These are phyloP conservation scores for Leucoptera coffeella DNA, from an alignment of 2,888 invertebrate species.

Conservation along the genomic window DNA sequence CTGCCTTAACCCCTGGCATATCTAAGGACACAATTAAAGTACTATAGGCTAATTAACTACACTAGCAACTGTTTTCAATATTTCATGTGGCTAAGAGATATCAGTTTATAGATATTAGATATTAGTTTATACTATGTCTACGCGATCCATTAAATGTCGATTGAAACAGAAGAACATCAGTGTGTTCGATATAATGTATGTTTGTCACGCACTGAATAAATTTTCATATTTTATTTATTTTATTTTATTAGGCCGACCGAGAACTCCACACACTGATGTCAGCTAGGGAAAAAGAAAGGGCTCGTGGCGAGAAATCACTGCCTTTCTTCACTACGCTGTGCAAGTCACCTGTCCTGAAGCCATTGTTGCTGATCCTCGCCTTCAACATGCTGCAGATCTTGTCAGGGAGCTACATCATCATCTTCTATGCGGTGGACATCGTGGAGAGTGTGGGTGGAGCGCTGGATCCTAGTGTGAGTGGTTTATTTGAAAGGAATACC, in stretches of 20 bases:
- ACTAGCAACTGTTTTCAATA: too few relatives aligned
- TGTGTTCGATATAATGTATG: too few relatives aligned
- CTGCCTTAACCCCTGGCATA: too few relatives aligned
- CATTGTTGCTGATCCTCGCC: constrained; percentile 63
- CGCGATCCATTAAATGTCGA: too few relatives aligned
- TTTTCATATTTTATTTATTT: constrained; percentile 12
- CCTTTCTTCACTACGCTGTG: constrained; percentile 48
- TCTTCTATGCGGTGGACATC: constrained; percentile 74
- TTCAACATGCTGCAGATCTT: constrained; percentile 69
- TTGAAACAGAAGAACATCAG: too few relatives aligned
- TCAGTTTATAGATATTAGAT: too few relatives aligned
- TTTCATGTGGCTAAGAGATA: too few relatives aligned
- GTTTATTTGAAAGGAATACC: too few relatives aligned
- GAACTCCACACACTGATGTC: constrained; percentile 59
- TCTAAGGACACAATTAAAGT: too few relatives aligned
- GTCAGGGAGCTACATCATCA: constrained; percentile 70
- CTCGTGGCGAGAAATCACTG: constrained; percentile 29
- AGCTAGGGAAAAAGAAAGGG: constrained; percentile 54
- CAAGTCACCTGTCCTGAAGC: constrained; percentile 61
- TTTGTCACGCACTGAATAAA: too few relatives aligned
- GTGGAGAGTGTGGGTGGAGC: constrained; percentile 53
- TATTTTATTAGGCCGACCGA: constrained; percentile 41
- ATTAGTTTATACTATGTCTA: too few relatives aligned
- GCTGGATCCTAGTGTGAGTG: constrained; percentile 25
- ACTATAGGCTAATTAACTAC: too few relatives aligned